Percentiles rank a stretch among this genome's conserved stretches.
Evolutionary conservation across 2,797 vertebrate species (phyloP).

Genomic region (Eulemur mongoz): DNA sequence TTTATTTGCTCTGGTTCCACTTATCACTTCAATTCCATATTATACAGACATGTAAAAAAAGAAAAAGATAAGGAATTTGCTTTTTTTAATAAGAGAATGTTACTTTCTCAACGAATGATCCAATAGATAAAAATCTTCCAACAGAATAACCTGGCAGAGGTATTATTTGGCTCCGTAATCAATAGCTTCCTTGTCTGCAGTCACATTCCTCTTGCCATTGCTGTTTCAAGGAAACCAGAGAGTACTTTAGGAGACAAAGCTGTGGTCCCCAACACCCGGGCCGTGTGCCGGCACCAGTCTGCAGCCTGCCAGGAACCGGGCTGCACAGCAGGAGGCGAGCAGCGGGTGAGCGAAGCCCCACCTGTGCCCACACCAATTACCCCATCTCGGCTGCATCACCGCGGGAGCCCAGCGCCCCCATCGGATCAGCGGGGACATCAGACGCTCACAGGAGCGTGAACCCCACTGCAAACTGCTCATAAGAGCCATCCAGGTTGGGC

Average conservation of each 20-base stretch:
- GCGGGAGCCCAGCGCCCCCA: too few species aligned
- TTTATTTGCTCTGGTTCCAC: background rate
- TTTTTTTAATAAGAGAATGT: background rate
- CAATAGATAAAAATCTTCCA: background rate
- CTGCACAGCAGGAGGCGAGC: too few species aligned
- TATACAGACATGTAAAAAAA: background rate
- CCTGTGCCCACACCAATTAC: too few species aligned
- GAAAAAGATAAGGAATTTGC: background rate
- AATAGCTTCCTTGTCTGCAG: background rate
- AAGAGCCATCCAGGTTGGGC: too few species aligned
- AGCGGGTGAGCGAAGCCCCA: too few species aligned
- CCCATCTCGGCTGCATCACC: too few species aligned
- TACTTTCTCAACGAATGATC: slow-evolving; percentile 21
- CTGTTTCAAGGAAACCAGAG: slow-evolving; percentile 36
- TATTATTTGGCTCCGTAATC: background rate
- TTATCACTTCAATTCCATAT: background rate
- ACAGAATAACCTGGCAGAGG: background rate
- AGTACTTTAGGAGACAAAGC: background rate
- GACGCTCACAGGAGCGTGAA: too few species aligned
- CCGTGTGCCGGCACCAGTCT: too few species aligned
- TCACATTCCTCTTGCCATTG: background rate
- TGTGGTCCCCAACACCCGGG: too few species aligned
- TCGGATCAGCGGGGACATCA: too few species aligned
- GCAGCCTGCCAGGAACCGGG: too few species aligned
- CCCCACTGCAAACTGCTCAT: too few species aligned